Conservation (phyloP, 2,113 vertebrate species). For the Notarius quadriscutis region DNA sequence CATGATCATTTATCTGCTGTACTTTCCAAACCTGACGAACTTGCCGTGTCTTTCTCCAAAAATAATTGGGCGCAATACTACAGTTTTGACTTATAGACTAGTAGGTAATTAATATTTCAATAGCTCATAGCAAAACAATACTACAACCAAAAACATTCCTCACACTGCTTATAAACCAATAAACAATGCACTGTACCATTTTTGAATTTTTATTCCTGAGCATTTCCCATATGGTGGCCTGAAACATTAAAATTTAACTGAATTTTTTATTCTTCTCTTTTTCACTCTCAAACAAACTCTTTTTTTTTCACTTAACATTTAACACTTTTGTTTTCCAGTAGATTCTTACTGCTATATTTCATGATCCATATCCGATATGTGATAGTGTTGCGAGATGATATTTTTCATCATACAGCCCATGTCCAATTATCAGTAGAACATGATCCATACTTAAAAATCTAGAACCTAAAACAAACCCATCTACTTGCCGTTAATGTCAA, state of each 20-base stretch:
- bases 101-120: not conserved
- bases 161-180: not conserved
- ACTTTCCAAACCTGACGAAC: not conserved
- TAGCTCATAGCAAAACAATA: not conserved
- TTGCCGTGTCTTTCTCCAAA: not conserved
- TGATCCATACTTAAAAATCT: not conserved
- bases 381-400: not conserved
- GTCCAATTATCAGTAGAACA: not conserved
- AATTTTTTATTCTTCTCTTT: not conserved
- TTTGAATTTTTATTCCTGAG: not conserved
- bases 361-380: not conserved
- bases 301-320: not conserved
- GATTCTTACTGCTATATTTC: not conserved
- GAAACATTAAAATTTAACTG: not conserved
- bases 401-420: not conserved
- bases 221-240: not conserved
- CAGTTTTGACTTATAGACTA: no score
- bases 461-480: not conserved
- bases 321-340: not conserved
- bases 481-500: not conserved
- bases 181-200: not conserved
- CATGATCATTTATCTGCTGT: not conserved
- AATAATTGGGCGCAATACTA: not conserved
- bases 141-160: not conserved
- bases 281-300: not conserved